Evolutionary conservation across 2,113 vertebrate species (phyloP).

Genomic region (Crotophaga sulcirostris): DNA sequence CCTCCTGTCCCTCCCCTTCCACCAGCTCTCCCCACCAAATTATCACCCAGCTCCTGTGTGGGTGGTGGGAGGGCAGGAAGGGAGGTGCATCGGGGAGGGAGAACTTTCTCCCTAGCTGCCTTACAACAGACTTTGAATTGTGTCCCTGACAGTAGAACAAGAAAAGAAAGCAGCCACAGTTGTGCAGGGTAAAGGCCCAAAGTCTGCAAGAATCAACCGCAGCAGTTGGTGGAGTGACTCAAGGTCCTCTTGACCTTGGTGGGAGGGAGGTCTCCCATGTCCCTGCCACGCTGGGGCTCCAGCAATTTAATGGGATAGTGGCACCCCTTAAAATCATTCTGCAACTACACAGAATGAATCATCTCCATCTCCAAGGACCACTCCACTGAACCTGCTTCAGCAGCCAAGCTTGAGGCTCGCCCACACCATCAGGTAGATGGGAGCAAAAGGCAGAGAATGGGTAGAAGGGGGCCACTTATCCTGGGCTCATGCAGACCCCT

Average conservation of each 20-base stretch:
- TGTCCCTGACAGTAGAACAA: not conserved
- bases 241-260: not conserved
- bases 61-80: not conserved
- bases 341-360: not conserved
- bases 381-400: not conserved
- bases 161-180: not conserved
- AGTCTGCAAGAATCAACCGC: not conserved
- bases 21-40: not conserved
- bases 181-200: not conserved
- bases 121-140: conserved; percentile 26
- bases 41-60: not conserved
- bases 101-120: not conserved
- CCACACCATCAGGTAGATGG: not conserved
- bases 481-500: fast-evolving
- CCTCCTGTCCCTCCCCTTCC: conserved; percentile 30
- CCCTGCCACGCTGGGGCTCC: not conserved
- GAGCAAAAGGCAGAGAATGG: not conserved
- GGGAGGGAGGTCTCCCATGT: not conserved
- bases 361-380: not conserved
- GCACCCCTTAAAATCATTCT: not conserved
- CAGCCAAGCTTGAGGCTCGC: not conserved
- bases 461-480: not conserved
- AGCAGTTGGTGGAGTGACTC: not conserved
- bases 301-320: not conserved
- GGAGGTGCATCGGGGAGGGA: not conserved